Evolutionary conservation across 2,797 vertebrate species (phyloP), one percentile per base, ranked within the genome.

Genomic region (Chloroceryle amazona): DNA sequence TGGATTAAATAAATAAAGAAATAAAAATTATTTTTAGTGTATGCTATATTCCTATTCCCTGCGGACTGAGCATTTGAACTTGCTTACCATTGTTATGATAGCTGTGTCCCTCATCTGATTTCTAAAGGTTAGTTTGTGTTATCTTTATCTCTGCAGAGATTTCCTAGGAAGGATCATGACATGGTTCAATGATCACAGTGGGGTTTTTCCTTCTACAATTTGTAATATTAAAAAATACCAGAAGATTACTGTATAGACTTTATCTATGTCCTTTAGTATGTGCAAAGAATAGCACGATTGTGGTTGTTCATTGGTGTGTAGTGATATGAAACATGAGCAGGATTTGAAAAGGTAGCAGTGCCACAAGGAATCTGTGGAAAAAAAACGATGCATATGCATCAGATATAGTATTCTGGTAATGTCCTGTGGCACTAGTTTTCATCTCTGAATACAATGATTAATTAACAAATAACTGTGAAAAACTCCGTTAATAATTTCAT

Each of bases 201-300:
- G 95, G 90, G 90, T 90, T 96, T 95, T 96, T 98, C 95, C 93
- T 97, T 96, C 83, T 97, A 94, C 95, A 97, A 96, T 97, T 96
- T 97, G 91, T 96, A 96, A 97, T 97, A 97, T 97, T 97, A 97
- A 98, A 98, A 98, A 97, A 98, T 97, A 93, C 96, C 96, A 97
- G 95, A 97, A 97, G 94, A 96, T 97, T 95, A 97, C 96, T 95
- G 93, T 95, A 97, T 97, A 96, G 96, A 92, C 96, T 98, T 93
- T 94, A 93, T 96, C 94, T 96, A 19, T 96, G 89, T 96, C 95
- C 91, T 97, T 96, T 87, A 96, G 92, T 92, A 68, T 68, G 73
- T 93, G 80, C 65, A 95, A 96, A 98, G 96, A 98, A 98, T 96
- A 94, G 97, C 83, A 63, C 86, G 88, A 97, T 97, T 98, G 97